Evolutionary conservation across 2,888 invertebrate species (phyloP).

Genomic region (Drosophila dives): DNA sequence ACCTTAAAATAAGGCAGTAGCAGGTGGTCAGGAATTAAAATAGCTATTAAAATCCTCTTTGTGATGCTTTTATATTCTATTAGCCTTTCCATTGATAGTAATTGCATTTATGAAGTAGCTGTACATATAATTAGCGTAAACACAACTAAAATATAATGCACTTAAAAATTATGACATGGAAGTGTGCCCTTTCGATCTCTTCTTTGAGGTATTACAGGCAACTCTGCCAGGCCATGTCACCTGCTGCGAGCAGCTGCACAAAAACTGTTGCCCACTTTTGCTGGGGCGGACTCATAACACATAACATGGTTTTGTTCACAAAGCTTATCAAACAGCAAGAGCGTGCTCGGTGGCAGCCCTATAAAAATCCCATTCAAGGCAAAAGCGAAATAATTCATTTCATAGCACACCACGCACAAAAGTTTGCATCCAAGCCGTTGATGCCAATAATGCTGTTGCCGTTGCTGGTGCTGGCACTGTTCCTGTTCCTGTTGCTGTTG

Average conservation of each 20-base stretch:
- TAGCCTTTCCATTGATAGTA: neutral
- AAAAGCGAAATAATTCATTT: slow-evolving; percentile 67
- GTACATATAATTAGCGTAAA: too few relatives aligned
- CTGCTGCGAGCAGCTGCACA: slow-evolving; percentile 33
- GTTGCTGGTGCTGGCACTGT: slow-evolving; percentile 7
- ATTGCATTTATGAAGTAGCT: neutral
- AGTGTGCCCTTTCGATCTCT: slow-evolving; percentile 5
- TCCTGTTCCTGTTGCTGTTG: slow-evolving; percentile 4
- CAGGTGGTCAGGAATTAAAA: neutral
- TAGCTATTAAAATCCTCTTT: too few relatives aligned
- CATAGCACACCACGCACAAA: slow-evolving; percentile 68
- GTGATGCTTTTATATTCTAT: neutral
- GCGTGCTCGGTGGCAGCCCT: neutral
- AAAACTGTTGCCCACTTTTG: slow-evolving; percentile 58
- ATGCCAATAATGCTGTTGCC: slow-evolving; percentile 11
- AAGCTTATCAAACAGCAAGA: slow-evolving; percentile 36
- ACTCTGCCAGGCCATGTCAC: slow-evolving; percentile 4
- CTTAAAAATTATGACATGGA: neutral
- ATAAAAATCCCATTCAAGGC: slow-evolving; percentile 44
- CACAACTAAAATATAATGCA: neutral
- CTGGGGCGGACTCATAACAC: slow-evolving; percentile 33
- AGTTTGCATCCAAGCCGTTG: slow-evolving; percentile 38
- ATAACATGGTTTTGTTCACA: slow-evolving; percentile 33
- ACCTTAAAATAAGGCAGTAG: neutral
- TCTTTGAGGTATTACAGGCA: slow-evolving; percentile 10